Conservation (phyloP, 2,797 vertebrate species). For the Gymnoscopelus braueri region DNA sequence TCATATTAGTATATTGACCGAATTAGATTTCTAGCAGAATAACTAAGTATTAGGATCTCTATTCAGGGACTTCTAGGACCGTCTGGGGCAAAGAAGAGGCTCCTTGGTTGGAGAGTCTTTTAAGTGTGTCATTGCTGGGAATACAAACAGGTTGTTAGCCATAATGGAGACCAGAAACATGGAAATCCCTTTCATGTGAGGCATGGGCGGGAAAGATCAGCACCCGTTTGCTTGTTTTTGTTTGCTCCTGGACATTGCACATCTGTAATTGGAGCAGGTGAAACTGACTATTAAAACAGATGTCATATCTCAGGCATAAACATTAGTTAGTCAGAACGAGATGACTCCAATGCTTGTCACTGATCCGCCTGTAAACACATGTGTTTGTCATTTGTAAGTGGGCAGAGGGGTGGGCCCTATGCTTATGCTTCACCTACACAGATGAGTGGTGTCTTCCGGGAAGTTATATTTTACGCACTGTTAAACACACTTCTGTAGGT, state of each 20-base stretch:
- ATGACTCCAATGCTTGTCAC: conserved; percentile 48
- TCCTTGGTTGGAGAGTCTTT: not conserved
- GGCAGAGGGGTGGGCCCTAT: conserved; percentile 22
- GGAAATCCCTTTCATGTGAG: conserved; percentile 38
- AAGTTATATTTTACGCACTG: conserved; percentile 45
- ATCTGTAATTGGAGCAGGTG: conserved; percentile 56
- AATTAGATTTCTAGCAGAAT: too few relatives aligned
- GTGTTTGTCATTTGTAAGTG: conserved; percentile 63
- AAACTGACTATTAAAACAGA: conserved; percentile 57
- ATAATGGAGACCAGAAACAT: conserved; percentile 22
- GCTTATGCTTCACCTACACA: conserved; percentile 31
- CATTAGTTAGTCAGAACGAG: conserved; percentile 55
- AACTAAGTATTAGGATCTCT: too few relatives aligned
- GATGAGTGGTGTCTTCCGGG: conserved; percentile 51
- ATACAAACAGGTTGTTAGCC: conserved; percentile 31
- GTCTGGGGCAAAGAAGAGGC: conserved; percentile 15
- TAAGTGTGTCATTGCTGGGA: not conserved
- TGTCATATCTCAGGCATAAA: conserved; percentile 60
- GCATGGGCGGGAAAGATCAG: conserved; percentile 18
- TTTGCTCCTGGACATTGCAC: conserved; percentile 28
- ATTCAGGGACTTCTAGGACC: not conserved
- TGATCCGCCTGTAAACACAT: conserved; percentile 67
- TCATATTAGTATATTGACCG: too few relatives aligned
- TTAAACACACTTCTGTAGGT: conserved; percentile 5
- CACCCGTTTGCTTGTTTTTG: conserved; percentile 35